Conservation (phyloP, 2,888 invertebrate genomes). For the Odontothrips loti region DNA sequence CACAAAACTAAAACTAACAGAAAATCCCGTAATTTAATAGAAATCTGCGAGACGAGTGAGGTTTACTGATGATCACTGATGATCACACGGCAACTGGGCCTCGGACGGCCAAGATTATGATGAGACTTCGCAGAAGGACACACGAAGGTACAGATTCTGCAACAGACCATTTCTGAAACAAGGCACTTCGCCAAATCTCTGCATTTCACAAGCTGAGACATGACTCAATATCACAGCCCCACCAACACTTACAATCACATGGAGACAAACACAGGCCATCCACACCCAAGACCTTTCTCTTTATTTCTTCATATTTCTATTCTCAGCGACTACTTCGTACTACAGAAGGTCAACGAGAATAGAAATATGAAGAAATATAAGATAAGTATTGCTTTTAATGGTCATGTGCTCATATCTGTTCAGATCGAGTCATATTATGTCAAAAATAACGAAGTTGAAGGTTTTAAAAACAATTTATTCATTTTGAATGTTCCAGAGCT, state of each 20-base stretch:
- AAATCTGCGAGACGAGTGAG: not conserved
- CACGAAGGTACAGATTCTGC: not conserved
- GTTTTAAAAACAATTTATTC: too few species aligned
- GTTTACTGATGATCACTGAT: not conserved
- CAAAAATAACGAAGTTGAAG: too few species aligned
- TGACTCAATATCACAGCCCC: not conserved
- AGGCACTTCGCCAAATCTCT: not conserved
- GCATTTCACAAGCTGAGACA: not conserved
- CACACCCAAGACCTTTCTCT: too few species aligned
- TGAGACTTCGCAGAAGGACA: not conserved
- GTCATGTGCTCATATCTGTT: too few species aligned
- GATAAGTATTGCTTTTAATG: too few species aligned
- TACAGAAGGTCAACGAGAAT: too few species aligned
- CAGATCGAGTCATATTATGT: too few species aligned
- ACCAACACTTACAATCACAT: not conserved
- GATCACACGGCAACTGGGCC: not conserved
- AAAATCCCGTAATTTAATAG: not conserved
- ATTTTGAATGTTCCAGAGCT: too few species aligned
- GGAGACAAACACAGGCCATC: not conserved
- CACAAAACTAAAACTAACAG: not conserved
- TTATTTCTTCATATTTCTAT: too few species aligned
- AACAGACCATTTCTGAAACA: not conserved
- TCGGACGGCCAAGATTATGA: too few species aligned
- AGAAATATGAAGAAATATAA: too few species aligned
- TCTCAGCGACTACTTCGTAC: too few species aligned